Conservation (phyloP, 2,113 vertebrate species). For the Heterotilapia buettikoferi region DNA sequence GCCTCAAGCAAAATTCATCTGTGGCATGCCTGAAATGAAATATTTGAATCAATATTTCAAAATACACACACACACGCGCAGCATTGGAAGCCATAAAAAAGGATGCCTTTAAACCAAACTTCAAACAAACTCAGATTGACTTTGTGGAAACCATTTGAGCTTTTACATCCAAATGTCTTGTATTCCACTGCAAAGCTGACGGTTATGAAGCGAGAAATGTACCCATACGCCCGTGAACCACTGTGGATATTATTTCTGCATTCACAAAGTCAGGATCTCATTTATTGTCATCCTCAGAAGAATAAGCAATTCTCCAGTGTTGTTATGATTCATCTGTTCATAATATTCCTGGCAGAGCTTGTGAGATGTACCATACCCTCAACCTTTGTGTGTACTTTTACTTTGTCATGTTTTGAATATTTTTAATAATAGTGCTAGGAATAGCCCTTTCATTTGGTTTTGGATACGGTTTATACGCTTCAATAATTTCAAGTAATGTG, state of each 20-base stretch:
- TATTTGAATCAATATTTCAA: background rate
- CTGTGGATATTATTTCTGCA: slow-evolving; percentile 1
- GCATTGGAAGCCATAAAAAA: background rate
- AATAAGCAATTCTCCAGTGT: background rate
- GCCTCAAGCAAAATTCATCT: background rate
- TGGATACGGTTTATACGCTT: background rate
- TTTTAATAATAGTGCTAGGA: background rate
- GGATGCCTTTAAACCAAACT: background rate
- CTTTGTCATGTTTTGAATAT: background rate
- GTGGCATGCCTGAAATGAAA: background rate
- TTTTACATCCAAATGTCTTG: slow-evolving; percentile 1
- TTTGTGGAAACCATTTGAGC: background rate
- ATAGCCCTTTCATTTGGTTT: background rate
- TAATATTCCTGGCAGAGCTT: background rate
- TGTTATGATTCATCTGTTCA: background rate
- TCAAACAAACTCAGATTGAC: background rate
- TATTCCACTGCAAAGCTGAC: slow-evolving; percentile 6
- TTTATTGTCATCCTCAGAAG: background rate
- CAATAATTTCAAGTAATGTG: background rate
- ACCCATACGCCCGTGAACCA: background rate
- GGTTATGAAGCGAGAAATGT: slow-evolving; percentile 3
- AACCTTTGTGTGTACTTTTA: background rate
- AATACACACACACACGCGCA: background rate
- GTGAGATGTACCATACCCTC: background rate
- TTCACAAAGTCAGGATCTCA: background rate